Evolutionary conservation across 2,113 vertebrate species (phyloP).

Genomic region (Limanda limanda): DNA sequence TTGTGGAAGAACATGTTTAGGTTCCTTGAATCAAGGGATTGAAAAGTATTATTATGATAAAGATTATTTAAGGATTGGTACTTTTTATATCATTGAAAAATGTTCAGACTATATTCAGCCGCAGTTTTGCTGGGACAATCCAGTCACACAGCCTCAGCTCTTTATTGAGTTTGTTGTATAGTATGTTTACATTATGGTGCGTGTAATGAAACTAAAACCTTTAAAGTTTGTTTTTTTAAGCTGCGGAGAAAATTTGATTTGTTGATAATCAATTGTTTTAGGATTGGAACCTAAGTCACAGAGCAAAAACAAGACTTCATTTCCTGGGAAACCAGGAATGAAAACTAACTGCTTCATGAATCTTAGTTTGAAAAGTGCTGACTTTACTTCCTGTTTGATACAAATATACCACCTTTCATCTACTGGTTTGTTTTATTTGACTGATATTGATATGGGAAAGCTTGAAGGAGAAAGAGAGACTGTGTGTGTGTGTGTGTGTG

Average conservation of each 20-base stretch:
- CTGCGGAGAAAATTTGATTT: not conserved
- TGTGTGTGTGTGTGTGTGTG: not conserved
- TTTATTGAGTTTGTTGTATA: not conserved
- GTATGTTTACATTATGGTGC: too few species aligned
- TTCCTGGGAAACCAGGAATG: not conserved
- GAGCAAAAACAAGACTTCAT: too few species aligned
- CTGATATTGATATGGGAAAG: not conserved
- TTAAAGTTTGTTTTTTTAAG: not conserved
- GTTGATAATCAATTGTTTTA: not conserved
- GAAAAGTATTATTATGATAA: not conserved
- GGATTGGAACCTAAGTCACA: not conserved
- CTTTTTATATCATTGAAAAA: too few species aligned
- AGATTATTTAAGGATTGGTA: not conserved
- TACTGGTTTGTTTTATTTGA: conserved; percentile 3
- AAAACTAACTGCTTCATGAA: not conserved
- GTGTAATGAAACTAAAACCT: not conserved
- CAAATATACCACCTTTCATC: not conserved
- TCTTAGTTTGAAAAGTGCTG: not conserved
- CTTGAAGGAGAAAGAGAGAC: not conserved
- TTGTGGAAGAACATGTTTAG: too few species aligned
- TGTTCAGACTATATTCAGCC: not conserved
- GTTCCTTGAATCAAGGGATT: not conserved
- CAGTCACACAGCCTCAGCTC: not conserved
- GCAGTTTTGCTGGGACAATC: too few species aligned
- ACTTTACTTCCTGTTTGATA: conserved; percentile 6